Evolutionary conservation across 2,797 vertebrate species (phyloP).

Genomic region (Tangara arthus): DNA sequence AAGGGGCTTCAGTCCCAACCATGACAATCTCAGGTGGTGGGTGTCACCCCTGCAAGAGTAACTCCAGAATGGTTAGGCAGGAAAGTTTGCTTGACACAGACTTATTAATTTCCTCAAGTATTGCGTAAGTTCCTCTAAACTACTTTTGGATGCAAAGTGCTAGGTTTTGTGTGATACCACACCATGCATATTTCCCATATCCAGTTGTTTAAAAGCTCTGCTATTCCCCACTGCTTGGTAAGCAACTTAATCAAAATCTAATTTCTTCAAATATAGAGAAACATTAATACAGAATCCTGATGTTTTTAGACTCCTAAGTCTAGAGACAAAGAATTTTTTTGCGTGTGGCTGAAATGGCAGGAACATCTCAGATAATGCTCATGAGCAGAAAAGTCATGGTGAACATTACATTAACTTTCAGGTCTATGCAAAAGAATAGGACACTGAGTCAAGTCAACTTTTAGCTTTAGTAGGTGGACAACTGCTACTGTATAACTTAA

Average conservation of each 20-base stretch:
- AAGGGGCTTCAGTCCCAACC: accelerated
- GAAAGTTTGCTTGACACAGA: neutral
- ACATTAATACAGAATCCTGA: neutral
- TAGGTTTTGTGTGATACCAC: neutral
- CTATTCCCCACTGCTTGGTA: neutral
- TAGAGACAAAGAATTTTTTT: neutral
- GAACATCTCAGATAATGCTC: accelerated
- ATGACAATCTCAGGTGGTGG: accelerated
- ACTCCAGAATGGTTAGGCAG: neutral
- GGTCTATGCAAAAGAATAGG: neutral
- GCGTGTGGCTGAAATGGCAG: neutral
- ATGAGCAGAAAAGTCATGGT: neutral
- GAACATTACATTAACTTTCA: neutral
- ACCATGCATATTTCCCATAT: neutral
- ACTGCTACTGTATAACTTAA: neutral
- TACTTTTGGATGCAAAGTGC: neutral
- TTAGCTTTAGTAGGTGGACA: neutral
- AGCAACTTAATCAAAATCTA: neutral
- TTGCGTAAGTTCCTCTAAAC: neutral
- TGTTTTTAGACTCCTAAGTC: neutral
- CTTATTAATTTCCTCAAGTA: neutral
- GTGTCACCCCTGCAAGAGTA: neutral
- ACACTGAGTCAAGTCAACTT: neutral
- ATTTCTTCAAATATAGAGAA: neutral
- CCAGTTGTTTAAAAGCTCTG: neutral